phyloP scores from a whole-genome alignment of 2,888 invertebrate genomes.

The Leptinotarsa peninsularis region DNA sequence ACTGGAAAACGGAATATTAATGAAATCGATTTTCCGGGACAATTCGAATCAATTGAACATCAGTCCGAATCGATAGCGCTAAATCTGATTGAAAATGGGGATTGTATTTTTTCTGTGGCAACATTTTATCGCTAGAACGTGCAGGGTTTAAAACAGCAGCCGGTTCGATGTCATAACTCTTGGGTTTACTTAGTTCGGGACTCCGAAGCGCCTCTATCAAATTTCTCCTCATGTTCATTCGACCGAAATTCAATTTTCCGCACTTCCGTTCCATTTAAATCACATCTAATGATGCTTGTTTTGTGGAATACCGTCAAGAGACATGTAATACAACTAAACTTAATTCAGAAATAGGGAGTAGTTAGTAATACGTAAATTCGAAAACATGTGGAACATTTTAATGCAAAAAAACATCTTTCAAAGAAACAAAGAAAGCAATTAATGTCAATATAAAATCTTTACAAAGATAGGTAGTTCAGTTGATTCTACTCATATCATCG shows the following conservation, averaged over 20 bases:
- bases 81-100: conserved; percentile 5
- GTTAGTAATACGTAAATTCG: too few species aligned
- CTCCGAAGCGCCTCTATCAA: conserved; percentile 3
- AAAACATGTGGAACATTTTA: too few species aligned
- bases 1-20: too few species aligned
- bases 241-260: conserved; percentile 7
- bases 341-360: too few species aligned
- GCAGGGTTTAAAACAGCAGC: conserved; percentile 17
- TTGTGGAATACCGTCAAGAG: background rate
- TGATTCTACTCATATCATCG: too few species aligned
- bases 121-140: conserved; percentile 9
- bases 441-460: too few species aligned
- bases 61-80: background rate
- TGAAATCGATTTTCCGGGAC: too few species aligned
- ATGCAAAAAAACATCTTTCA: too few species aligned
- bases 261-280: background rate
- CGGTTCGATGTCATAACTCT: conserved; percentile 14
- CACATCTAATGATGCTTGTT: conserved; percentile 1
- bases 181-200: conserved; percentile 2
- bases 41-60: background rate
- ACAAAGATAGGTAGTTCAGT: too few species aligned
- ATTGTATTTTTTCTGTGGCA: conserved; percentile 7
- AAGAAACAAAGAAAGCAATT: too few species aligned
- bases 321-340: background rate
- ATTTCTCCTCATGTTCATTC: background rate